Evolutionary conservation across 1,140 invertebrate genomes (phyloP).

Genomic region (Pristionchus pacificus): DNA sequence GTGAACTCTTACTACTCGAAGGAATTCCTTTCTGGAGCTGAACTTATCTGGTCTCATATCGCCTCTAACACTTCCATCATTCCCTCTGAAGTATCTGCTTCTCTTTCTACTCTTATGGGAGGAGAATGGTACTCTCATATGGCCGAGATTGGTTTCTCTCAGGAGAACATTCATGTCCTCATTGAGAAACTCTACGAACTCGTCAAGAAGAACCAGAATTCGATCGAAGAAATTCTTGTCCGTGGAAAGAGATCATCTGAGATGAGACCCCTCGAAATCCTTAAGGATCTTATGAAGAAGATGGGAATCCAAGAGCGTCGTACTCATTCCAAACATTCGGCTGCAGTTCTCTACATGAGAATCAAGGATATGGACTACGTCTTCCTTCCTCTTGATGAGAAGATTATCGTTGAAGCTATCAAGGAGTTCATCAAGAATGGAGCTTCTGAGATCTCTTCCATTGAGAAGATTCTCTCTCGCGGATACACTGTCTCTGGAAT

Average conservation of each 20-base stretch:
- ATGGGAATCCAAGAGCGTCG: slow-evolving; percentile 25
- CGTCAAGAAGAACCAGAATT: slow-evolving; percentile 27
- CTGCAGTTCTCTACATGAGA: slow-evolving; percentile 30
- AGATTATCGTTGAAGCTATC: slow-evolving; percentile 22
- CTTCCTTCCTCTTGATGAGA: slow-evolving; percentile 26
- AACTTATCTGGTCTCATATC: slow-evolving; percentile 26
- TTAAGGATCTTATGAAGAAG: slow-evolving; percentile 26
- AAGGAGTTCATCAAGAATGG: slow-evolving; percentile 34
- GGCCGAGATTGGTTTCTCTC: slow-evolving; percentile 32
- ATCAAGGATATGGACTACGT: slow-evolving; percentile 37
- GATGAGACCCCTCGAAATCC: slow-evolving; percentile 12
- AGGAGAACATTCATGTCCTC: slow-evolving; percentile 31
- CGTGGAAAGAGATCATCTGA: slow-evolving; percentile 34
- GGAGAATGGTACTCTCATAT: slow-evolving; percentile 35
- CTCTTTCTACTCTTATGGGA: slow-evolving; percentile 32
- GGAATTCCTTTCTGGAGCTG: slow-evolving; percentile 24
- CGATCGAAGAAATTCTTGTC: slow-evolving; percentile 28
- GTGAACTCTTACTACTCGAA: slow-evolving; percentile 26
- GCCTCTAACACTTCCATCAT: slow-evolving; percentile 35
- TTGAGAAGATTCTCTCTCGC: slow-evolving; percentile 18
- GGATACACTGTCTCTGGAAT: slow-evolving; percentile 5
- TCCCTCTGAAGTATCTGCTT: slow-evolving; percentile 34
- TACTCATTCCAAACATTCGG: slow-evolving; percentile 10
- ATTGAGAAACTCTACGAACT: slow-evolving; percentile 20
- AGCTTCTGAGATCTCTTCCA: slow-evolving; percentile 18